These are phyloP conservation scores for Drosophila macrospina DNA, from an alignment of 2,888 invertebrate species.

Conservation along the genomic window DNA sequence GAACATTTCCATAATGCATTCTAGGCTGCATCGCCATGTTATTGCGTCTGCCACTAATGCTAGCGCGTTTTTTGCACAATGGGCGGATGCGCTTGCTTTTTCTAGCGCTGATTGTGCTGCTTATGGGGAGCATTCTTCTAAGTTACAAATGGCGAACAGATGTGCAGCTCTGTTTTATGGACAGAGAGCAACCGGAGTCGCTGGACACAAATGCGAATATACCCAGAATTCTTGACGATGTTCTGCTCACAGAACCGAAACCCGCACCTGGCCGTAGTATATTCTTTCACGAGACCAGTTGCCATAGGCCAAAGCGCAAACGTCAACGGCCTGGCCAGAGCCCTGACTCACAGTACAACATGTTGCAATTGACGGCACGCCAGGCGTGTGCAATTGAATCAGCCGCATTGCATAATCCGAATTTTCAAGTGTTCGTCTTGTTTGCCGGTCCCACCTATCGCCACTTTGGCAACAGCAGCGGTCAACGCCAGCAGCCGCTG, in stretches of 20 bases:
- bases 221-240: conserved; percentile 75
- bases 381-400: conserved; percentile 85
- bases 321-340: conserved; percentile 30
- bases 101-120: conserved; percentile 55
- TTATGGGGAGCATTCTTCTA: conserved; percentile 53
- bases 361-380: conserved; percentile 74
- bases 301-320: conserved; percentile 56
- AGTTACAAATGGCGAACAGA: conserved; percentile 58
- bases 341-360: conserved; percentile 35
- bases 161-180: conserved; percentile 74
- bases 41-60: conserved; percentile 51
- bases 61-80: conserved; percentile 55
- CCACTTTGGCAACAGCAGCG: conserved; percentile 39
- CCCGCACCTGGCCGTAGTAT: conserved; percentile 82
- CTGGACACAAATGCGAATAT: conserved; percentile 1
- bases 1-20: background rate
- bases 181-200: conserved; percentile 25
- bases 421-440: conserved; percentile 81
- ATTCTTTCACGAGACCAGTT: conserved; percentile 85
- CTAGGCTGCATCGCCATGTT: conserved; percentile 46
- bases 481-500: conserved; percentile 51
- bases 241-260: conserved; percentile 74
- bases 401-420: conserved; percentile 82
- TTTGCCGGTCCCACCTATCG: conserved; percentile 82
- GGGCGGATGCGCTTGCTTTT: conserved; percentile 76